Evolutionary conservation across 2,888 invertebrate genomes (phyloP), one percentile per base, ranked within the genome.

Genomic region (Adelognathus sp.): DNA sequence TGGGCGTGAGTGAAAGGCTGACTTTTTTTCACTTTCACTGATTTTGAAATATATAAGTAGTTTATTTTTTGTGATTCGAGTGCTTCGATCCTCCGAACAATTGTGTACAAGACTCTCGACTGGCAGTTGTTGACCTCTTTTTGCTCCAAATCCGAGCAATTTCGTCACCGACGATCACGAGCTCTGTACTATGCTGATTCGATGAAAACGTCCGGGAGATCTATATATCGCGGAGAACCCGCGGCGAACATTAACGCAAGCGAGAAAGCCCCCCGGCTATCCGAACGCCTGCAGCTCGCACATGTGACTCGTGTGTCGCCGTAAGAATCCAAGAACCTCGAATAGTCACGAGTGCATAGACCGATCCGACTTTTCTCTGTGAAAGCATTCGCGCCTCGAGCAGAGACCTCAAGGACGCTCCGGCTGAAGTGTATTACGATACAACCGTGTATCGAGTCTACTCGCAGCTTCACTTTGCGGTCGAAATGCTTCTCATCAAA

Each of bases 371-470:
- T 72, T 72, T 46, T 61, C 54, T 29, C 4, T 21, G 61, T 44
- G 61, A 72, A 67, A 72, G 72, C 67, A 41, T 54, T 67, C 67
- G 29, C 67, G 72, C 77, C 67, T 67, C 36, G 46, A 67, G 77
- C 72, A 11, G 54, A 63, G 63, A 72, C 36, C 72, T 63, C 77
- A 77, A 77, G 72, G 77, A 77, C 67, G 72, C 56, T 46, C 46
- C 44, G 36, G 1, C 24, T 50, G 24, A 11, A 36, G 16, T 29
- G 54, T 54, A 54, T 54, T 54, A 29, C 29, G 29, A 14, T 54
- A 16, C n/a, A 54, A 14, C 54, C 31, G 46, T 63, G 46, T 46
- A 63, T 46, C 46, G 18, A 7, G 14, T n/a, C 33, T 31, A 9
- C 16, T 63, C 46, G 11, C 46, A 21, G 11, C 46, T 21, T 21